Percentiles rank a stretch among this genome's conserved stretches.
Evolutionary conservation across 2,888 invertebrate species (phyloP).

Genomic region (Drosophila prolongata): DNA sequence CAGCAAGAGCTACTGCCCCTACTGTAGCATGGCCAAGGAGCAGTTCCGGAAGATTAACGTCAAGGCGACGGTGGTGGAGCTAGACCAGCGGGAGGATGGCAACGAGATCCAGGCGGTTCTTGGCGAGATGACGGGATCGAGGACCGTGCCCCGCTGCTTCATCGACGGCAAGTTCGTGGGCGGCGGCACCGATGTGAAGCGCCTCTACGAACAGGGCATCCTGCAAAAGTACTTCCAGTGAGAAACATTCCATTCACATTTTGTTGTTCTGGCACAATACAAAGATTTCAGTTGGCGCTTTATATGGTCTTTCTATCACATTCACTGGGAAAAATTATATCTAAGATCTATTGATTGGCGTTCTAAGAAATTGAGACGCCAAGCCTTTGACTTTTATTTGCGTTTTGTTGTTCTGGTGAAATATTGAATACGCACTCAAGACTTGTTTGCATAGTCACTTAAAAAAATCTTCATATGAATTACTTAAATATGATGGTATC

Average conservation of each 20-base stretch:
- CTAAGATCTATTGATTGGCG: no score
- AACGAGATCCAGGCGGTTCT: constrained; percentile 92
- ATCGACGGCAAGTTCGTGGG: constrained; percentile 95
- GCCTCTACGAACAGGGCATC: constrained; percentile 89
- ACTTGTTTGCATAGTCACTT: no score
- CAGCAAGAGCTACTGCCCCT: constrained; percentile 95
- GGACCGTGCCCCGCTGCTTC: constrained; percentile 97
- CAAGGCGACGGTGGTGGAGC: constrained; percentile 90
- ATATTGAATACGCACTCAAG: no score
- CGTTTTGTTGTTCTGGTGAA: no score
- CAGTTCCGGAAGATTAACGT: constrained; percentile 90
- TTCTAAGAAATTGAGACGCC: no score
- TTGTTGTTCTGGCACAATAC: not conserved
- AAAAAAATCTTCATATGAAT: no score
- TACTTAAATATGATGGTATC: no score
- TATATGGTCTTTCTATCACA: not conserved
- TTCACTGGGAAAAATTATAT: no score
- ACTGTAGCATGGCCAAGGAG: constrained; percentile 95
- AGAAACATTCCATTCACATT: constrained; percentile 1
- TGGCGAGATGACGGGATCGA: constrained; percentile 91
- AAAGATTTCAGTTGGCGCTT: not conserved
- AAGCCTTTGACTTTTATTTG: no score
- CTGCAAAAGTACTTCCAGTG: constrained; percentile 86
- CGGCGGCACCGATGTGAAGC: constrained; percentile 95
- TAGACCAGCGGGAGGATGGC: constrained; percentile 92